A percentile compares a stretch with the other conserved stretches of the same genome.
phyloP scores from a whole-genome alignment of 2,888 invertebrate genomes.

The Epsilonema sp. region DNA sequence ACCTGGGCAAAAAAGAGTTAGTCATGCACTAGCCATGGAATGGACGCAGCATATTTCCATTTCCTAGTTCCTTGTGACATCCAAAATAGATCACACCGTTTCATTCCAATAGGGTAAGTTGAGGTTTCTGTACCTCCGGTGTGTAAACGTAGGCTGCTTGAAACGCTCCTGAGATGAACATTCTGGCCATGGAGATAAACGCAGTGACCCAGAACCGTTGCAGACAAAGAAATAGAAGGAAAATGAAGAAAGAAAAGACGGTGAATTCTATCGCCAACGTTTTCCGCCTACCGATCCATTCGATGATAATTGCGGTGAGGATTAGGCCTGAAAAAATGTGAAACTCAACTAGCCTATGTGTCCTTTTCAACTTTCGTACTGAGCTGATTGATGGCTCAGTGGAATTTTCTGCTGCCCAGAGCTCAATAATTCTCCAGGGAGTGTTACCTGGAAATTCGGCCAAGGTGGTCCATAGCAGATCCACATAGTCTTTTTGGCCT shows the following conservation, averaged over 20 bases:
- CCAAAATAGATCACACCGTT: no score
- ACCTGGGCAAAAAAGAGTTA: slow-evolving; percentile 35
- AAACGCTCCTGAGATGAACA: slow-evolving; percentile 76
- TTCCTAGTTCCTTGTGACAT: no score
- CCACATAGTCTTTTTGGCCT: slow-evolving; percentile 68
- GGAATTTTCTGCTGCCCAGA: no score
- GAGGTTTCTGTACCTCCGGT: no score
- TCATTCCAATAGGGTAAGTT: no score
- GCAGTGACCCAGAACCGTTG: slow-evolving; percentile 42
- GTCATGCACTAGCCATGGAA: background rate
- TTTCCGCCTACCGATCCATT: slow-evolving; percentile 65
- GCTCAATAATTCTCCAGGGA: no score
- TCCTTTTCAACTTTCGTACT: no score
- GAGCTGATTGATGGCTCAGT: no score
- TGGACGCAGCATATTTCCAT: no score
- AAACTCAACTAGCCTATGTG: no score
- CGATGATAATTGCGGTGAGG: slow-evolving; percentile 67
- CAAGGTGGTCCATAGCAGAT: slow-evolving; percentile 73
- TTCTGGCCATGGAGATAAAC: slow-evolving; percentile 64
- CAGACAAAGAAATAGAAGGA: slow-evolving; percentile 48
- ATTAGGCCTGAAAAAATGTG: slow-evolving; percentile 57
- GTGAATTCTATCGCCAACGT: slow-evolving; percentile 84
- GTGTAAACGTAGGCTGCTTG: slow-evolving; percentile 90
- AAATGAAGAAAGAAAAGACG: slow-evolving; percentile 48
- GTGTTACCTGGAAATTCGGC: slow-evolving; percentile 72